Base-by-base conservation (phyloP, 2,113 vertebrate genomes). In the Rafetus swinhoei region DNA sequence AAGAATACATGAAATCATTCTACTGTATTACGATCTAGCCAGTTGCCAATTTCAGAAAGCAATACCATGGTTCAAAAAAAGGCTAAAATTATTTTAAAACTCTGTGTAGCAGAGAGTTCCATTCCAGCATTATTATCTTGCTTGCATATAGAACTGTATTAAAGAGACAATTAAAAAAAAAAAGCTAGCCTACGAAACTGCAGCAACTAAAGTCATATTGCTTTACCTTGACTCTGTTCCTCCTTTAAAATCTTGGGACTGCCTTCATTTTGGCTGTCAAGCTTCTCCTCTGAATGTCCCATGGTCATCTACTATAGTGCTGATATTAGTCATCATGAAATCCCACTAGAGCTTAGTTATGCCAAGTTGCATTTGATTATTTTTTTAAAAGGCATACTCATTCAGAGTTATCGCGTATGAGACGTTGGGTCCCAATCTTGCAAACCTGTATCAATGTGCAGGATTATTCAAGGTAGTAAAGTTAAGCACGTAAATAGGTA, bases 401-500 rank as follows among this genome's bases (percentile, higher is more conserved):
- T 90, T 95, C 85, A 56, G 79, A 91, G 16, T 94, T 93, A 90
- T 65, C 94, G 85, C 85, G 69, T 91, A 60, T 85, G 80, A 81
- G 95, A 85, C 84, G 84, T 94, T 90, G 91, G 84, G 74, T 84
- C 86, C 91, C 91, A 90, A 90, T 90, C 92, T 91, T 84, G 90
- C 1, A 55, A 93, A 80, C 88, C 90, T n/a, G 9, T 82, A 29
- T 12, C 87, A 21, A 81, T 57, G 53, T 81, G 88, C 92, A 95
- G 82, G 84, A 90, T 53, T 87, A 96, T 88, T 92, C 81, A 92
- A 82, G 35, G 25, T 92, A 93, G 62, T 92, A 56, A 93, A 94
- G 77, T 88, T 80, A 95, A 95, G 62, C 80, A 55, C 85, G 13
- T 11, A 81, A 54, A 93, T 60, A 91, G 77, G 94, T 89, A 55